phyloP scores from a whole-genome alignment of 2,888 invertebrate genomes.

The Monoplex corrugatus region DNA sequence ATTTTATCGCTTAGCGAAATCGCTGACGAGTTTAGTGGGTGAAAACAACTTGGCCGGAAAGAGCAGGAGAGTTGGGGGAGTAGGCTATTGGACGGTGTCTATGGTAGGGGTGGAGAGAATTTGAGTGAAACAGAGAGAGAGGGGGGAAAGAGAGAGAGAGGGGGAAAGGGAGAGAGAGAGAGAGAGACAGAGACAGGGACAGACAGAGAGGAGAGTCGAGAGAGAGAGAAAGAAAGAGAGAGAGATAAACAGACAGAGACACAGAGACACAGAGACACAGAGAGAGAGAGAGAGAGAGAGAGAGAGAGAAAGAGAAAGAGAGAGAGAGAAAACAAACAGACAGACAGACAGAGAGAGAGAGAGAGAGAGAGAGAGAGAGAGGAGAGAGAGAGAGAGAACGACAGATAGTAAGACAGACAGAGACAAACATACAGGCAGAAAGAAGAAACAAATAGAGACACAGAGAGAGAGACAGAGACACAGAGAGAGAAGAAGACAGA shows the following conservation, averaged over 20 bases:
- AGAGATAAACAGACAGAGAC: not conserved
- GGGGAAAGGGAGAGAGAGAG: not conserved
- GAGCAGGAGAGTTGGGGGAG: too few species aligned
- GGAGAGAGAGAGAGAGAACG: not conserved
- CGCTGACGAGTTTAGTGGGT: too few species aligned
- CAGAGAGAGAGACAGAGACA: not conserved
- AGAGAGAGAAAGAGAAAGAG: not conserved
- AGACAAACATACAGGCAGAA: not conserved
- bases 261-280: not conserved
- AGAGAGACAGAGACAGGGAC: not conserved
- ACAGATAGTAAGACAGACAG: not conserved
- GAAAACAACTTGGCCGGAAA: too few species aligned
- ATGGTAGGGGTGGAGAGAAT: too few species aligned
- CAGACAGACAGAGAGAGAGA: too few species aligned
- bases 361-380: not conserved
- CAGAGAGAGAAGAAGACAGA: too few species aligned
- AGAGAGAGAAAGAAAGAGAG: too few species aligned
- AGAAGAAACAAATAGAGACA: not conserved
- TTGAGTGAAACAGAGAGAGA: not conserved
- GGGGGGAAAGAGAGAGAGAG: not conserved
- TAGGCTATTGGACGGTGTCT: too few species aligned
- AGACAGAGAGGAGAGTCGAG: too few species aligned
- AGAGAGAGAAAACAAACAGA: not conserved
- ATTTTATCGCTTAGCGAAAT: too few species aligned
- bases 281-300: conserved; percentile 13